Percentiles rank a stretch among this genome's conserved stretches.
Evolutionary conservation across 2,797 vertebrate species (phyloP).

Genomic region (Sebastiscus albofasciatus): DNA sequence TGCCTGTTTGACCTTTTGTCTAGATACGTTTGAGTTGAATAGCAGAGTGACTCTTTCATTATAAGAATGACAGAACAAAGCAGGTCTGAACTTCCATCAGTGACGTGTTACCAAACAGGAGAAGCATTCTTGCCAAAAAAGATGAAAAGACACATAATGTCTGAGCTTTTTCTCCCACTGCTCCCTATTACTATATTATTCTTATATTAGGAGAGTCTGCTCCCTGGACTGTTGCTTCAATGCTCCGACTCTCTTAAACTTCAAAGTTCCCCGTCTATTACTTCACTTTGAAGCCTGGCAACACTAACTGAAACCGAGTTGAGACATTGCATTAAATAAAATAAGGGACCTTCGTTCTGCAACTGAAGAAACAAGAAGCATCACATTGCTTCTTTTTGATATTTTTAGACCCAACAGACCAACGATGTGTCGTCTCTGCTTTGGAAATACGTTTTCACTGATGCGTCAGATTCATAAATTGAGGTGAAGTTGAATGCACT

Average conservation of each 20-base stretch:
- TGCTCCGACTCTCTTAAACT: conserved; percentile 6
- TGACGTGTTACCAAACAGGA: not conserved
- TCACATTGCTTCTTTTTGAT: not conserved
- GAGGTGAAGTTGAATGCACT: not conserved
- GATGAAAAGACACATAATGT: not conserved
- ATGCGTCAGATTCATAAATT: conserved; percentile 7
- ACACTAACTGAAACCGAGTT: conserved; percentile 8
- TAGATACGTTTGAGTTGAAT: not conserved
- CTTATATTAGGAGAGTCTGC: not conserved
- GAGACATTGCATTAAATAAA: conserved; percentile 13
- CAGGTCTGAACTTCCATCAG: not conserved
- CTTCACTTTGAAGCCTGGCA: conserved; percentile 7
- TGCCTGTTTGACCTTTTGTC: not conserved
- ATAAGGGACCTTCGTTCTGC: not conserved
- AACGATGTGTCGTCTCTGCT: not conserved
- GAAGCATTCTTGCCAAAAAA: conserved; percentile 15
- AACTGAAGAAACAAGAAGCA: not conserved
- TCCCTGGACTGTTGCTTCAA: conserved; percentile 2
- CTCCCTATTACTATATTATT: not conserved
- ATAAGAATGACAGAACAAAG: conserved; percentile 9
- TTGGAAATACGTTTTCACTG: conserved; percentile 1
- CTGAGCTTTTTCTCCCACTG: conserved; percentile 10
- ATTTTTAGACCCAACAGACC: not conserved
- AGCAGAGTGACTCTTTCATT: not conserved
- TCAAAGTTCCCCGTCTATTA: conserved; percentile 1